Evolutionary conservation across 2,888 invertebrate genomes (phyloP), one percentile per base, ranked within the genome.

Genomic region (Caenorhabditis macrosperma): DNA sequence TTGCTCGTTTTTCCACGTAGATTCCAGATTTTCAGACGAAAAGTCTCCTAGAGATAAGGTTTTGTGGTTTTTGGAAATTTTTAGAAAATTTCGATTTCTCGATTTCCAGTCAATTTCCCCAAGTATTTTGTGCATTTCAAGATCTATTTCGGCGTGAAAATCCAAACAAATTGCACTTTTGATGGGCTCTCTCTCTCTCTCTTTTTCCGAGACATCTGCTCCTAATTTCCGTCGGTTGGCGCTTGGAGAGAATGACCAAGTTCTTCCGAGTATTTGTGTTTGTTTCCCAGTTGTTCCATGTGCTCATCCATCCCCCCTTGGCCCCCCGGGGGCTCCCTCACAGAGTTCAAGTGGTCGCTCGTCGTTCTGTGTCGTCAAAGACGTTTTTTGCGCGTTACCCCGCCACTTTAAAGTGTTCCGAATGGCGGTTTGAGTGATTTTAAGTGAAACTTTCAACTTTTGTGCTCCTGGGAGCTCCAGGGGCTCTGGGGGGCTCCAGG

Each of bases 221-320:
- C 64, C 72, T 72, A 72, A 72, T 72, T 72, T 72, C 72, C 72
- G 63, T 28, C 52, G 30, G n/a, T 50, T 38, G 38, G 38, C 6
- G n/a, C 54, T 55, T 68, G 35, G 48, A 30, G 55, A 48, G 46
- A 10, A 2, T 17, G 20, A 22, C 17, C 50, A 17, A 50, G 26
- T 61, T n/a, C n/a, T n/a, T 54, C 33, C 44, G 2, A 20, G 30
- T 48, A 33, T 64, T 38, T 22, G 41, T 41, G n/a, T n/a, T n/a
- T 55, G n/a, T 50, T 26, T 59, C 26, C 28, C 28, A 33, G 33
- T 61, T 44, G 59, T 74, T 74, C 64, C 74, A 66, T 74, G 64
- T 74, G 74, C 66, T 64, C 46, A 17, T 55, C 54, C 54, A 55
- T 24, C 7, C 30, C 30, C 20, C 10, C 33, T 54, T 17, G 44